These are phyloP conservation scores for Agrotis segetum DNA, from an alignment of 2,888 invertebrate genomes.

Conservation along the genomic window DNA sequence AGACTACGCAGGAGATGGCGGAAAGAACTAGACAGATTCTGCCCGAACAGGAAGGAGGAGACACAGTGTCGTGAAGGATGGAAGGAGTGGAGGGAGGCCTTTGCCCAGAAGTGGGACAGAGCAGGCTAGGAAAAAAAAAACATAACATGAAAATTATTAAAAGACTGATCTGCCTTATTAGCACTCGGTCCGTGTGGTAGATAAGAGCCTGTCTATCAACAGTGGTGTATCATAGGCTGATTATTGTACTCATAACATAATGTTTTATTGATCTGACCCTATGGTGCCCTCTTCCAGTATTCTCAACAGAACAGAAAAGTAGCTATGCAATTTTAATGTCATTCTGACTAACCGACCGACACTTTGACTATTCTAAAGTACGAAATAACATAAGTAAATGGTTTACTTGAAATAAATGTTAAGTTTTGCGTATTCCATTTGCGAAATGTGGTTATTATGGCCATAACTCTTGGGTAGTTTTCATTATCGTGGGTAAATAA, in stretches of 20 bases:
- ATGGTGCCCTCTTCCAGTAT: background rate
- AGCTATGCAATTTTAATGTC: background rate
- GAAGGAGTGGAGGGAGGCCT: too few species aligned
- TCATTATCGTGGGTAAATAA: conserved; percentile 22
- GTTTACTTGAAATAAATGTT: conserved; percentile 18
- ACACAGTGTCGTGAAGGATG: too few species aligned
- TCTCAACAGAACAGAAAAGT: background rate
- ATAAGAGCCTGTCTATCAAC: too few species aligned
- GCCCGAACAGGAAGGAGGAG: too few species aligned
- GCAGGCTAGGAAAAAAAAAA: too few species aligned
- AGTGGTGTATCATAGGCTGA: too few species aligned
- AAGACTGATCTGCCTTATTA: too few species aligned
- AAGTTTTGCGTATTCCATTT: conserved; percentile 16
- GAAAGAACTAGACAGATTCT: too few species aligned
- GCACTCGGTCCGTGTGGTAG: too few species aligned
- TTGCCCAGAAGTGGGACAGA: too few species aligned
- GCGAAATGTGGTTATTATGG: conserved; percentile 11
- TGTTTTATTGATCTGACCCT: background rate
- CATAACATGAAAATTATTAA: too few species aligned
- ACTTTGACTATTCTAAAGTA: background rate
- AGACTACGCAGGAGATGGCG: too few species aligned
- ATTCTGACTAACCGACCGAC: background rate
- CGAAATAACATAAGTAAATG: conserved; percentile 2
- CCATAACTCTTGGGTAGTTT: conserved; percentile 10
- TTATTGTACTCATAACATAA: background rate